phyloP scores from a whole-genome alignment of 2,797 vertebrate genomes.

The Heliangelus exortis region DNA sequence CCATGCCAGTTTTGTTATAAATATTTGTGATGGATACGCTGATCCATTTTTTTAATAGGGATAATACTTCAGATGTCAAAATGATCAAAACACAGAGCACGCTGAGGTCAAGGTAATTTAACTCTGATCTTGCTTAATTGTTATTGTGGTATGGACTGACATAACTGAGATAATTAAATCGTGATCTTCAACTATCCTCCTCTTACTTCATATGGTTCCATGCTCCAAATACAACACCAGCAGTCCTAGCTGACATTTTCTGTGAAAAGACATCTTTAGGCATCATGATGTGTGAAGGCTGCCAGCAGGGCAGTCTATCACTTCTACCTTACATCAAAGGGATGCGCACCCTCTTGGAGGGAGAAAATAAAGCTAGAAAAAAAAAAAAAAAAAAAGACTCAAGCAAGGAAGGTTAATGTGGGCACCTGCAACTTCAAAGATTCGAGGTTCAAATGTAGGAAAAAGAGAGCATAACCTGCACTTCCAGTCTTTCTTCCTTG shows the following conservation, averaged over 20 bases:
- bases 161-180: constrained; percentile 32
- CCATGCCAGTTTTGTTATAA: not conserved
- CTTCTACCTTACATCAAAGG: constrained; percentile 43
- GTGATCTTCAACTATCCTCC: not conserved
- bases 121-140: constrained; percentile 35
- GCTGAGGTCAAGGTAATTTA: constrained; percentile 30
- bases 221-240: not conserved
- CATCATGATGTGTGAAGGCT: constrained; percentile 40
- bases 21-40: constrained; percentile 2
- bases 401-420: not conserved
- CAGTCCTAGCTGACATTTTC: constrained; percentile 38
- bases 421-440: not conserved
- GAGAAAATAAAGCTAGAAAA: constrained; percentile 47
- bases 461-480: not conserved
- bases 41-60: constrained; percentile 19
- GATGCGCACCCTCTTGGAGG: not conserved
- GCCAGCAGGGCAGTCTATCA: constrained; percentile 60
- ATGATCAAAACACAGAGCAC: constrained; percentile 2
- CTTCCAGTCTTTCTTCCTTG: not conserved
- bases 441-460: not conserved
- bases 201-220: not conserved
- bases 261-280: constrained; percentile 45
- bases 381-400: not conserved
- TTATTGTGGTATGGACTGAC: not conserved
- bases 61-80: constrained; percentile 18